Evolutionary conservation across 2,113 vertebrate genomes (phyloP).

Genomic region (Cephalopterus ornatus): DNA sequence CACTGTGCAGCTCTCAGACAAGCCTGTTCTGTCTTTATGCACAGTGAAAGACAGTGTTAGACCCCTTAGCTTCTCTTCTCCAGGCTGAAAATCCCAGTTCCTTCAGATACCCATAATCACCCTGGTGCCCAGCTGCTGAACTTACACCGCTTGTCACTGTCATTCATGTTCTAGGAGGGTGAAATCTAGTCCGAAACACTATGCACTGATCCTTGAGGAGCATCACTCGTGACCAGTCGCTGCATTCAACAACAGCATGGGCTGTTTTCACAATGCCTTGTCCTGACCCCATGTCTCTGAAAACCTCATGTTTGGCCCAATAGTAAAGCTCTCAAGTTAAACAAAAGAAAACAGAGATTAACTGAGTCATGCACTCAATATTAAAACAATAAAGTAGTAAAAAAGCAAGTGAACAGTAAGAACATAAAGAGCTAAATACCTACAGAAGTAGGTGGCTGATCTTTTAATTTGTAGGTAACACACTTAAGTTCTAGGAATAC

Average conservation of each 20-base stretch:
- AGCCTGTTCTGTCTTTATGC: not conserved
- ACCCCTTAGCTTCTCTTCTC: not conserved
- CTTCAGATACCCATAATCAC: not conserved
- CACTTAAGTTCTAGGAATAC: not conserved
- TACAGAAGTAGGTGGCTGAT: not conserved
- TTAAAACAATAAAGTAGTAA: not conserved
- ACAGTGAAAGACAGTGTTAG: not conserved
- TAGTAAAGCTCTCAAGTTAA: not conserved
- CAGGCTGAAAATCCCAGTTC: not conserved
- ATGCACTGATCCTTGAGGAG: not conserved
- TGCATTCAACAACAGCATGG: not conserved
- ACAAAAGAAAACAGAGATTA: not conserved
- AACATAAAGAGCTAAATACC: not conserved
- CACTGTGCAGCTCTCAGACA: not conserved
- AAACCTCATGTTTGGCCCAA: not conserved
- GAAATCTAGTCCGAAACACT: not conserved
- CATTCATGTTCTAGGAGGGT: not conserved
- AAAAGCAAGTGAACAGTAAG: not conserved
- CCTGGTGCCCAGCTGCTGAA: not conserved
- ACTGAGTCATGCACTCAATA: not conserved
- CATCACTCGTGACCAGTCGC: accelerated
- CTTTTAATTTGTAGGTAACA: not conserved
- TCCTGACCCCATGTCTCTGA: not conserved
- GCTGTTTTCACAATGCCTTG: not conserved
- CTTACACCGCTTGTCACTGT: not conserved